phyloP scores from a whole-genome alignment of 2,113 vertebrate genomes.

The Rhabdomys dilectus region DNA sequence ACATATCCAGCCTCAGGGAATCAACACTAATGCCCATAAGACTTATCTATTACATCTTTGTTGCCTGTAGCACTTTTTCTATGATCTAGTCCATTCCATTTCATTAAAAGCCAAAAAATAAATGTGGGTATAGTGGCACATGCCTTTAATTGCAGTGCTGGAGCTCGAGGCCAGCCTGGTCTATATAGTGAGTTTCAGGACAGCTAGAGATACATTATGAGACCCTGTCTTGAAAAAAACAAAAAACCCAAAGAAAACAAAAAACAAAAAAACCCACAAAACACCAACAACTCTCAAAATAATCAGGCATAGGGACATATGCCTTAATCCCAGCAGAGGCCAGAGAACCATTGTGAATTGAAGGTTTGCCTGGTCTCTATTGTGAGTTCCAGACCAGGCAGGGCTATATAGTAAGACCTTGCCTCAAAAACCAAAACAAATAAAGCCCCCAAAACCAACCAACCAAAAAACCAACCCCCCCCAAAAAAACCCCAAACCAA shows the following conservation, averaged over 20 bases:
- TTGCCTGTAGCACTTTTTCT: background rate
- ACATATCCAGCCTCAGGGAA: background rate
- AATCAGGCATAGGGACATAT: background rate
- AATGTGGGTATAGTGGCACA: background rate
- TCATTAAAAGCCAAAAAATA: background rate
- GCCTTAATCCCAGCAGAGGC: background rate
- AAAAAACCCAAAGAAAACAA: background rate
- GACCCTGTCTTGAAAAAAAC: background rate
- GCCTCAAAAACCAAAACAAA: background rate
- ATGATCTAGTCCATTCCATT: background rate
- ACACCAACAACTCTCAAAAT: background rate
- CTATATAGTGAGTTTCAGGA: background rate
- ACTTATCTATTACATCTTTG: background rate
- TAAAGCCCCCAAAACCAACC: too few species aligned
- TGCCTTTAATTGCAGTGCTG: background rate
- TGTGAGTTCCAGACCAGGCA: background rate
- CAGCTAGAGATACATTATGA: background rate
- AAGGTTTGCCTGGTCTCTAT: background rate
- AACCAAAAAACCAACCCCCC: too few species aligned
- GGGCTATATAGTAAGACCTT: background rate
- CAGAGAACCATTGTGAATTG: background rate
- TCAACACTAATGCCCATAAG: background rate
- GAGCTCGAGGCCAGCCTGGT: background rate
- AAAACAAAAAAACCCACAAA: too few species aligned
- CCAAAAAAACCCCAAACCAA: too few species aligned